A percentile compares a stretch with the other conserved stretches of the same genome.
Evolutionary conservation across 2,888 invertebrate genomes (phyloP).

Genomic region (Ichneumoninae sp.): DNA sequence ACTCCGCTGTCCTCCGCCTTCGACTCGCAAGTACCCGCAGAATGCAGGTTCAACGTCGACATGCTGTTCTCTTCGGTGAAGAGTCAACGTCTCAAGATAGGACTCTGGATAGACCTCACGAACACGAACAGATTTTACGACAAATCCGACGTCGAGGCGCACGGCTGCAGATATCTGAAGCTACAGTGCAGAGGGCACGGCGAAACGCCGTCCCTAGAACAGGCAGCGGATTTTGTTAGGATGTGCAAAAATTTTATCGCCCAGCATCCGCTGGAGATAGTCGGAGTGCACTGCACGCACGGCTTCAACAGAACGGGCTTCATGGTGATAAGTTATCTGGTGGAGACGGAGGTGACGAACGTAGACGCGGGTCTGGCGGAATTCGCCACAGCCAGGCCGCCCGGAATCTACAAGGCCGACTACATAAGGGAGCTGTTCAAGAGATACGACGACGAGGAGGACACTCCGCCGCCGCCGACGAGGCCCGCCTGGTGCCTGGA

Average conservation of each 20-base stretch:
- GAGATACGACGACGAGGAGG: slow-evolving; percentile 91
- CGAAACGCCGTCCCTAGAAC: slow-evolving; percentile 94
- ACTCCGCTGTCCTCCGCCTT: slow-evolving; percentile 95
- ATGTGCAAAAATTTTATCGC: slow-evolving; percentile 92
- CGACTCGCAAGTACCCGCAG: slow-evolving; percentile 93
- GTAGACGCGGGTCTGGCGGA: slow-evolving; percentile 93
- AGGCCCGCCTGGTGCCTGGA: slow-evolving; percentile 95
- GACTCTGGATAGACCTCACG: slow-evolving; percentile 98
- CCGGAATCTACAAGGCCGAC: slow-evolving; percentile 99
- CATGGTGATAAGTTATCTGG: slow-evolving; percentile 95
- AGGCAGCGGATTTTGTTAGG: slow-evolving; percentile 93
- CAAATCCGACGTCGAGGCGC: slow-evolving; percentile 90
- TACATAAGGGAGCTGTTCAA: slow-evolving; percentile 94
- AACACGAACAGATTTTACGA: slow-evolving; percentile 97
- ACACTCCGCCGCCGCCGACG: slow-evolving; percentile 89
- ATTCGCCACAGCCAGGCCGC: slow-evolving; percentile 92
- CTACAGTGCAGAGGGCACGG: slow-evolving; percentile 96
- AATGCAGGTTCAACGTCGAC: slow-evolving; percentile 93
- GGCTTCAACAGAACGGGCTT: slow-evolving; percentile 99
- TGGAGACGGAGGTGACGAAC: slow-evolving; percentile 92
- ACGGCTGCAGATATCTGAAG: slow-evolving; percentile 94
- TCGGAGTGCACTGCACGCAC: slow-evolving; percentile 97
- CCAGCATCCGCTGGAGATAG: slow-evolving; percentile 90
- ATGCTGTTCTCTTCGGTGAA: slow-evolving; percentile 94
- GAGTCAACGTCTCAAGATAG: slow-evolving; percentile 93